phyloP scores from a whole-genome alignment of 2,113 vertebrate genomes.

The Trematomus loennbergii region DNA sequence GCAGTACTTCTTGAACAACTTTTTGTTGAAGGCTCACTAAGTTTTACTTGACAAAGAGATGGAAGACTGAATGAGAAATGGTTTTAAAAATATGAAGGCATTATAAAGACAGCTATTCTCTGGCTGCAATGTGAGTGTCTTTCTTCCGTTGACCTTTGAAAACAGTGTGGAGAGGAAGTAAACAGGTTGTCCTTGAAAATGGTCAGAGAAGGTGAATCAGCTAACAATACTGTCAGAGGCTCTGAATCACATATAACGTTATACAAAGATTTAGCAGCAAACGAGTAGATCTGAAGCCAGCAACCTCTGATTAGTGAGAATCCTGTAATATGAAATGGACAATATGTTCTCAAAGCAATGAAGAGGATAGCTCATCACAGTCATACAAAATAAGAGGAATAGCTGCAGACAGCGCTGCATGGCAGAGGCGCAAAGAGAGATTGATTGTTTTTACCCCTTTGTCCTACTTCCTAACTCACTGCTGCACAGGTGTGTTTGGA shows the following conservation, averaged over 20 bases:
- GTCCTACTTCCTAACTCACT: slow-evolving; percentile 51
- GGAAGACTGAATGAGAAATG: slow-evolving; percentile 30
- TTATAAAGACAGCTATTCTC: slow-evolving; percentile 36
- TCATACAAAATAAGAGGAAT: slow-evolving; percentile 43
- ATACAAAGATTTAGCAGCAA: slow-evolving; percentile 58
- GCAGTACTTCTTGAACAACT: not conserved
- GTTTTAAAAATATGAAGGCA: slow-evolving; percentile 16
- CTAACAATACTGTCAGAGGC: slow-evolving; percentile 53
- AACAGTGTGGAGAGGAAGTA: slow-evolving; percentile 42
- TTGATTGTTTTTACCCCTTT: slow-evolving; percentile 60
- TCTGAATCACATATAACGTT: slow-evolving; percentile 64
- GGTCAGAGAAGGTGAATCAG: slow-evolving; percentile 62
- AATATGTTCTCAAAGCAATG: slow-evolving; percentile 45
- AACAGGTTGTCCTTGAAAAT: slow-evolving; percentile 55
- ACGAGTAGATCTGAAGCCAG: slow-evolving; percentile 13
- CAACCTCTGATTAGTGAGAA: slow-evolving; percentile 47
- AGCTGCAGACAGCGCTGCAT: slow-evolving; percentile 1
- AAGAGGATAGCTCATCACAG: slow-evolving; percentile 32
- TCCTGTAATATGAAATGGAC: slow-evolving; percentile 40
- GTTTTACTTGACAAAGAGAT: slow-evolving; percentile 26
- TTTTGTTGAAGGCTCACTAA: not conserved
- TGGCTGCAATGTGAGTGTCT: slow-evolving; percentile 23
- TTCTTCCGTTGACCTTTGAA: slow-evolving; percentile 34
- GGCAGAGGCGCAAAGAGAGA: slow-evolving; percentile 39
- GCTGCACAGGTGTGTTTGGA: slow-evolving; percentile 51